Base-by-base conservation (phyloP, 2,113 vertebrate species). In the Dasyprocta punctata region DNA sequence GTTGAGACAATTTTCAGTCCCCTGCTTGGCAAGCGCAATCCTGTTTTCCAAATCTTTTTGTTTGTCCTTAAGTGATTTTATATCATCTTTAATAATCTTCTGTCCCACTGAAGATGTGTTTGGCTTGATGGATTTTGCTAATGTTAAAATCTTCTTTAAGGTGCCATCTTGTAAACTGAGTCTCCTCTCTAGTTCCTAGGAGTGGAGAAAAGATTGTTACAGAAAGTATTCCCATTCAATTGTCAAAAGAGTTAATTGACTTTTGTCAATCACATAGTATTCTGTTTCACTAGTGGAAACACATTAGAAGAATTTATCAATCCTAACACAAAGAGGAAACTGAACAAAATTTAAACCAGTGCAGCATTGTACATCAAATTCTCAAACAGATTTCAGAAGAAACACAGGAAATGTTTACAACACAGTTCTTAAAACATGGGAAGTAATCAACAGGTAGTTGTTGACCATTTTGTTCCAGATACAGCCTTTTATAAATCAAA, bases 21-120 rank as follows among this genome's bases (percentile, higher is more conserved):
- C 98, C 94, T 91, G 94, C 93, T 98, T 98, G 92, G 98, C 97
- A 98, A 96, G 97, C 95, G 98, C 92, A 94, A 98, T 97, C 89
- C 93, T 96, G 91, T 97, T 96, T 98, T 98, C 95, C 96, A 98
- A 96, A 87, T 90, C 98, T 96, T 94, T 98, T 36, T 98, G 98
- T 97, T 98, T 97, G 92, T 12, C 92, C 65, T 98, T 94, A 97
- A 98, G 98, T 96, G 97, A 96, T 97, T 98, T 97, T 94, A 98
- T 95, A 87, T 98, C 98, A 84, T 98, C 98, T 86, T 98, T 97
- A 98, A 98, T 98, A 94, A 97, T 95, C 73, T 98, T 97, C 97
- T 97, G 97, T 88, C 98, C 98, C 69, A 73, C 60, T 96, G 98
- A 96, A 98, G 98, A 98, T 78, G 97, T 98, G 89, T 98, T 98